Conservation (phyloP, 2,797 vertebrate genomes). For the Rhinoraja longicauda region DNA sequence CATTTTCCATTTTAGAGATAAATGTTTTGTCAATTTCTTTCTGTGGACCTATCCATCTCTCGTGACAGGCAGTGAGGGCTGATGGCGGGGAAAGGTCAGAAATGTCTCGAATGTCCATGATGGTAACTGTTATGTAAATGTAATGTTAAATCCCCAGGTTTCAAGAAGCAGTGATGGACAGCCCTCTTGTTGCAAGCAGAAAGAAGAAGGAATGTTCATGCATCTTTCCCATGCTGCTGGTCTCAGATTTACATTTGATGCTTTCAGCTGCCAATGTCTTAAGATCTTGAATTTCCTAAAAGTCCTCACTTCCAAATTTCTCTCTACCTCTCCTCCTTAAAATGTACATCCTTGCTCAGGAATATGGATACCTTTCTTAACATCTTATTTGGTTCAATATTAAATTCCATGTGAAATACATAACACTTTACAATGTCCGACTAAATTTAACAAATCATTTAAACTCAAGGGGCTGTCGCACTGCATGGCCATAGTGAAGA, state of each 20-base stretch:
- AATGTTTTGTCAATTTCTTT: not conserved
- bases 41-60: constrained; percentile 27
- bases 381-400: not conserved
- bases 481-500: not conserved
- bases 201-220: not conserved
- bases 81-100: not conserved
- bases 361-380: not conserved
- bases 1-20: not conserved
- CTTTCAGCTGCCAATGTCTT: not conserved
- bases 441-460: not conserved
- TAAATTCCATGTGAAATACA: not conserved
- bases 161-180: constrained; percentile 12
- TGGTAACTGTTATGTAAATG: constrained; percentile 29
- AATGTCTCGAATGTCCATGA: not conserved
- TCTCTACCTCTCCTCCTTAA: not conserved
- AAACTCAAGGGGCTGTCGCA: not conserved
- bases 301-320: not conserved
- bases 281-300: not conserved
- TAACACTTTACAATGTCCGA: not conserved
- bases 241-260: constrained; percentile 4
- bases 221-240: constrained; percentile 31
- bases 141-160: constrained; percentile 11
- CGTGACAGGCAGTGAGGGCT: not conserved
- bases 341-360: not conserved
- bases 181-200: constrained; percentile 18